phyloP scores from a whole-genome alignment of 2,113 vertebrate species.

The Pterophyllum scalare region DNA sequence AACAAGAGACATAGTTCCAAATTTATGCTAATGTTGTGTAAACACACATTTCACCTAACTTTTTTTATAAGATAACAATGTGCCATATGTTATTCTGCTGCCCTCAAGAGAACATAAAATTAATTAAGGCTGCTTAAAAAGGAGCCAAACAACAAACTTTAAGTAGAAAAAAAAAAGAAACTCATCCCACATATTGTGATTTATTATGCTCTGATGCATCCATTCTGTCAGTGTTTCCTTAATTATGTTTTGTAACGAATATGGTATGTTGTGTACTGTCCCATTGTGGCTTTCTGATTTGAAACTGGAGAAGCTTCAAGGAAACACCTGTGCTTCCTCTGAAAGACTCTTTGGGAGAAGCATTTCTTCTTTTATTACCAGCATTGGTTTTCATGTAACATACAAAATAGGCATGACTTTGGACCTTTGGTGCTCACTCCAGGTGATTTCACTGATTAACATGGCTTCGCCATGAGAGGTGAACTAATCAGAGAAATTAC shows the following conservation, averaged over 20 bases:
- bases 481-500: conserved; percentile 45
- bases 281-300: not conserved
- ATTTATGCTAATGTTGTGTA: conserved; percentile 1
- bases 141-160: not conserved
- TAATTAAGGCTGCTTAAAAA: not conserved
- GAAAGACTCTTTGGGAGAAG: not conserved
- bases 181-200: not conserved
- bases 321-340: conserved; percentile 19
- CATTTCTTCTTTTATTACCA: conserved; percentile 9
- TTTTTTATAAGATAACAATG: not conserved
- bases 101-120: not conserved
- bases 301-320: conserved; percentile 3
- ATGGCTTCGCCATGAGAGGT: not conserved
- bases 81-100: not conserved
- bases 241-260: conserved; percentile 1
- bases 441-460: conserved; percentile 35
- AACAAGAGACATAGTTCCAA: not conserved
- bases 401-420: conserved; percentile 9
- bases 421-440: conserved; percentile 1
- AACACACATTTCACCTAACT: not conserved
- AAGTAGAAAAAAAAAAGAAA: not conserved
- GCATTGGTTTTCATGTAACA: conserved; percentile 20
- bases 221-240: not conserved
- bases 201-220: not conserved
- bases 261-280: not conserved